Evolutionary conservation across 2,797 vertebrate species (phyloP), one percentile per base, ranked within the genome.

Genomic region (Enoplosus armatus): DNA sequence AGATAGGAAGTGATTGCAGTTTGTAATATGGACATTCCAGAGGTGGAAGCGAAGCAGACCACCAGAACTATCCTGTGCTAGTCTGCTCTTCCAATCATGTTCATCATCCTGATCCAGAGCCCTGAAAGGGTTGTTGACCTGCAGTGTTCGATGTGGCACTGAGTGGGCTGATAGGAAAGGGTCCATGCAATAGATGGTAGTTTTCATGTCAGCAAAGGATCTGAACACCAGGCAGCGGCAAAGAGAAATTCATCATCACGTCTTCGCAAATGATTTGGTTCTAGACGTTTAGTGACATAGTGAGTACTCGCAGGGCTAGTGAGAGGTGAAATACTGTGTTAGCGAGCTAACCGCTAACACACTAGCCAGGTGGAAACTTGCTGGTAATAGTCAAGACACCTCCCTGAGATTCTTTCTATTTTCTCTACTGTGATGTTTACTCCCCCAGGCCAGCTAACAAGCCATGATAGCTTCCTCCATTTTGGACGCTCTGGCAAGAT

Each of bases 1-100:
- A 91, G 80, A 87, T 90, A 65, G 85, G 87, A 91, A 85, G 87
- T 71, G 86, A 89, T 87, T 72, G 80, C 82, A 74, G 86, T 89
- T 86, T 85, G 84, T 88, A 79, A 82, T 88, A 90, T 90, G 89
- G 89, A 89, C 90, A 90, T 90, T 83, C 89, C 90, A 91, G 90
- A 92, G 87, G 75, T 90, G 90, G 91, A 93, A 90, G 90, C 27
- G 33, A 85, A 82, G 85, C 80, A 85, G 91, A 93, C 91, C 85
- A 86, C 82, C 90, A 85, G 73, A 89, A 65, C 80, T 82, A 82
- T 69, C 77, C 77, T 18, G 61, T 70, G 84, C 37, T 9, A 11
- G 80, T 93, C 94, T 94, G 92, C 79, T 85, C 65, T 88, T 90
- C 74, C 74, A 76, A 91, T 94, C 87, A 93, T 77, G 54, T 84